Conservation (phyloP, 2,888 invertebrate species). For the Apotomis turbidana region DNA sequence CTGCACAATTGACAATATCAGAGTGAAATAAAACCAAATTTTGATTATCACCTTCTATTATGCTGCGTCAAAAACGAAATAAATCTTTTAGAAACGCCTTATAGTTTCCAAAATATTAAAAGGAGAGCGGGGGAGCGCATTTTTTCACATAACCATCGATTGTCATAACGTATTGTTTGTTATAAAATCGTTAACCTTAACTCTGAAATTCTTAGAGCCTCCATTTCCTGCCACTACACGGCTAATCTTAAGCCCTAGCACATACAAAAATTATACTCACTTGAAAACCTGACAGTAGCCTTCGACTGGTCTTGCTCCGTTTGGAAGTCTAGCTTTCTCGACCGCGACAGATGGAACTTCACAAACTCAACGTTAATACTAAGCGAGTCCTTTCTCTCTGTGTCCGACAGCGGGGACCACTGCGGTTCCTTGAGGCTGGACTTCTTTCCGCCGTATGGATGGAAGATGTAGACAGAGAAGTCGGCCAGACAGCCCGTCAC, state of each 20-base stretch:
- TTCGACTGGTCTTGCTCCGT: constrained; percentile 88
- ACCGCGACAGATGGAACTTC: constrained; percentile 96
- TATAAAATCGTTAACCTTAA: background rate
- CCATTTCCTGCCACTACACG: too few species aligned
- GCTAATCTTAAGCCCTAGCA: too few species aligned
- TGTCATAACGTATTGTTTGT: too few species aligned
- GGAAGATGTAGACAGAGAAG: constrained; percentile 99
- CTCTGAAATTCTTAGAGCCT: too few species aligned
- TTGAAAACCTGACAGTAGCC: constrained; percentile 96
- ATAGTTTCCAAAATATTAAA: too few species aligned
- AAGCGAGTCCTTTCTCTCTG: constrained; percentile 96
- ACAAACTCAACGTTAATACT: constrained; percentile 99
- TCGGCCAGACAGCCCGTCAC: constrained; percentile 98
- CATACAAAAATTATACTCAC: constrained; percentile 75
- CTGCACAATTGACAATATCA: constrained; percentile 67
- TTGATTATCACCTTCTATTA: too few species aligned
- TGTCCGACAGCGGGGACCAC: constrained; percentile 93
- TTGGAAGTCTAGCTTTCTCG: constrained; percentile 93
- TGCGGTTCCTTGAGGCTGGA: constrained; percentile 90
- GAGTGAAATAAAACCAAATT: too few species aligned
- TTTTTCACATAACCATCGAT: too few species aligned
- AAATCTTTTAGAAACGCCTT: too few species aligned
- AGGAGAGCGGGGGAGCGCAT: too few species aligned
- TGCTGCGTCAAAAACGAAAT: too few species aligned
- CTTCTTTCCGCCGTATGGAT: constrained; percentile 98